phyloP scores from a whole-genome alignment of 2,888 invertebrate species.

The Cactoblastis cactorum region DNA sequence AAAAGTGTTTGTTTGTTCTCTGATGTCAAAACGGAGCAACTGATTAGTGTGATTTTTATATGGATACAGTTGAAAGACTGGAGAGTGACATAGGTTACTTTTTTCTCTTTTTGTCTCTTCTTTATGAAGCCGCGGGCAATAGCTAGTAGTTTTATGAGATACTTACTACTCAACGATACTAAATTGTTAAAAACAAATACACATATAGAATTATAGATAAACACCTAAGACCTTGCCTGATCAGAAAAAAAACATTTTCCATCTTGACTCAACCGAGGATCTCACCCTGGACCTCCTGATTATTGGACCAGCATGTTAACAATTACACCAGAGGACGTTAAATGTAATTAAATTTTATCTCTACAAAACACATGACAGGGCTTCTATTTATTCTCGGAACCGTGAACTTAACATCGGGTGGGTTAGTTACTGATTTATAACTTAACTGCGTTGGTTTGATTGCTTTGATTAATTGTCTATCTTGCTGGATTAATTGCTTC shows the following conservation, averaged over 20 bases:
- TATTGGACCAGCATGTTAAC: background rate
- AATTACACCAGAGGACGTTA: background rate
- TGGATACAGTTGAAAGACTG: too few species aligned
- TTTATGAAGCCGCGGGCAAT: too few species aligned
- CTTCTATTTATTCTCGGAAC: slow-evolving; percentile 14
- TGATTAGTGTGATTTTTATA: too few species aligned
- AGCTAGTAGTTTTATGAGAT: too few species aligned
- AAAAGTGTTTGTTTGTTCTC: background rate
- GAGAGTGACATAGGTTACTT: too few species aligned
- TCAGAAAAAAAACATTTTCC: too few species aligned
- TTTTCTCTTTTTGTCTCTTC: too few species aligned
- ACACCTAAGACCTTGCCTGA: too few species aligned
- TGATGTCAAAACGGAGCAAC: background rate
- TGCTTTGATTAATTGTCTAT: slow-evolving; percentile 25
- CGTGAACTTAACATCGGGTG: slow-evolving; percentile 31
- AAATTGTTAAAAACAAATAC: too few species aligned
- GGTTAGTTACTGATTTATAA: slow-evolving; percentile 28
- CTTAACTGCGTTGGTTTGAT: slow-evolving; percentile 20
- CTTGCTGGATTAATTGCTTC: slow-evolving; percentile 5
- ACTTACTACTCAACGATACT: too few species aligned
- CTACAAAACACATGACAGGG: background rate
- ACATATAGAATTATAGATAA: too few species aligned
- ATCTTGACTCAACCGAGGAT: background rate
- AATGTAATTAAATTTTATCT: background rate
- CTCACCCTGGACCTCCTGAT: background rate